Conservation (phyloP, 2,888 invertebrate genomes). For the Drosophila mayaguana region DNA sequence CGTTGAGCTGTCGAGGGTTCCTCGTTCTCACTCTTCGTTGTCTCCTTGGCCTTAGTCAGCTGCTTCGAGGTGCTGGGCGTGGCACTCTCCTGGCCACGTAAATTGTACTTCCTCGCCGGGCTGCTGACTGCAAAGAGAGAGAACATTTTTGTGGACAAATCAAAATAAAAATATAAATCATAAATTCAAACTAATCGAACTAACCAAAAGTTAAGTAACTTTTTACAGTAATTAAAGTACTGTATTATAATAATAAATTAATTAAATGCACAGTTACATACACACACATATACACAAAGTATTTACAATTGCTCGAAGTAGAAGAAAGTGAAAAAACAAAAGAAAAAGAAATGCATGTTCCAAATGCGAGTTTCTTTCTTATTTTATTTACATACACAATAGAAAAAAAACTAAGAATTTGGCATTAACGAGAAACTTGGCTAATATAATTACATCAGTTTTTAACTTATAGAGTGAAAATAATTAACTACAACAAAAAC, state of each 20-base stretch:
- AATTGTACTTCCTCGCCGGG: constrained; percentile 51
- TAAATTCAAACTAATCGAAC: constrained; percentile 31
- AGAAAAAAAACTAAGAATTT: constrained; percentile 35
- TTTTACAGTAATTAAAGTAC: constrained; percentile 12
- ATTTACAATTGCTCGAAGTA: constrained; percentile 21
- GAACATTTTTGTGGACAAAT: constrained; percentile 43
- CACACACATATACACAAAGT: constrained; percentile 11
- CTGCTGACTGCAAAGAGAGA: constrained; percentile 60
- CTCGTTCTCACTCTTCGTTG: constrained; percentile 60
- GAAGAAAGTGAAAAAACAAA: neutral
- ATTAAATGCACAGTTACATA: constrained; percentile 18
- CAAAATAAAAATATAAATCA: constrained; percentile 65
- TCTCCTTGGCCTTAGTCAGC: constrained; percentile 26
- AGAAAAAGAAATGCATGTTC: constrained; percentile 33
- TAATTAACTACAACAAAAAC: constrained; percentile 18
- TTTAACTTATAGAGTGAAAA: constrained; percentile 14
- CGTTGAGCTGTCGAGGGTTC: constrained; percentile 40
- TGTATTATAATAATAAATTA: too few relatives aligned
- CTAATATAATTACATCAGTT: constrained; percentile 51
- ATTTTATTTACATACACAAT: constrained; percentile 41
- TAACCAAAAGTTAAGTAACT: constrained; percentile 28
- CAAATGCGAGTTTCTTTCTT: constrained; percentile 37
- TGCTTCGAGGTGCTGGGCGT: constrained; percentile 50
- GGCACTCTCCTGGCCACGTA: constrained; percentile 50
- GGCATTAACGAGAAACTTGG: constrained; percentile 72